Conservation (phyloP, 2,888 invertebrate species). For the Chalcosyrphus nemorum region DNA sequence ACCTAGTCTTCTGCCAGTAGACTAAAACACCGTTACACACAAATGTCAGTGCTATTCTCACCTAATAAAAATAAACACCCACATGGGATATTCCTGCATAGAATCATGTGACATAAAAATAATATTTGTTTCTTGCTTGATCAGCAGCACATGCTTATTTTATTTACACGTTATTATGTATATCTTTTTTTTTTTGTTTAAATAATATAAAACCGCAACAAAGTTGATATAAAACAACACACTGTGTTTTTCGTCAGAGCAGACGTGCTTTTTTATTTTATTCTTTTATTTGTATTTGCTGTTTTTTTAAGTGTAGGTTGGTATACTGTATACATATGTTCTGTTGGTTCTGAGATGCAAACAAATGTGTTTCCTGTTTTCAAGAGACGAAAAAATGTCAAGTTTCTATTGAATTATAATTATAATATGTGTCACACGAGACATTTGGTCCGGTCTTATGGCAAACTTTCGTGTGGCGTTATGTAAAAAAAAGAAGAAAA, state of each 20-base stretch:
- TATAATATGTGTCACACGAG: conserved; percentile 50
- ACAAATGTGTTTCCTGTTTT: conserved; percentile 45
- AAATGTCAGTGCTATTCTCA: background rate
- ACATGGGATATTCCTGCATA: background rate
- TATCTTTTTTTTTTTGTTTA: background rate
- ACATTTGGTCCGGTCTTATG: conserved; percentile 8
- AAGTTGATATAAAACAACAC: background rate
- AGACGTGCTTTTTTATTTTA: background rate
- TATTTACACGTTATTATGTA: background rate
- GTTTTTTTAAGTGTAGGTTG: too few species aligned
- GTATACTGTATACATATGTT: background rate
- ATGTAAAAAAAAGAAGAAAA: conserved; percentile 7
- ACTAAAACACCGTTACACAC: background rate
- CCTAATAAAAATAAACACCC: background rate
- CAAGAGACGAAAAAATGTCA: conserved; percentile 5
- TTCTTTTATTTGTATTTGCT: background rate
- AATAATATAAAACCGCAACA: background rate
- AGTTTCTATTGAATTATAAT: conserved; percentile 31
- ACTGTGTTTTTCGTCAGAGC: background rate
- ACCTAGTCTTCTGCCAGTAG: background rate
- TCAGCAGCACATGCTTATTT: background rate
- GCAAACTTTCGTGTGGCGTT: conserved; percentile 10
- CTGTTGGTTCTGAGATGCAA: background rate
- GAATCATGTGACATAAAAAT: background rate
- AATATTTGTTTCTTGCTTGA: background rate